Base-by-base conservation (phyloP, 2,888 invertebrate genomes). In the Drosophila helvetica region DNA sequence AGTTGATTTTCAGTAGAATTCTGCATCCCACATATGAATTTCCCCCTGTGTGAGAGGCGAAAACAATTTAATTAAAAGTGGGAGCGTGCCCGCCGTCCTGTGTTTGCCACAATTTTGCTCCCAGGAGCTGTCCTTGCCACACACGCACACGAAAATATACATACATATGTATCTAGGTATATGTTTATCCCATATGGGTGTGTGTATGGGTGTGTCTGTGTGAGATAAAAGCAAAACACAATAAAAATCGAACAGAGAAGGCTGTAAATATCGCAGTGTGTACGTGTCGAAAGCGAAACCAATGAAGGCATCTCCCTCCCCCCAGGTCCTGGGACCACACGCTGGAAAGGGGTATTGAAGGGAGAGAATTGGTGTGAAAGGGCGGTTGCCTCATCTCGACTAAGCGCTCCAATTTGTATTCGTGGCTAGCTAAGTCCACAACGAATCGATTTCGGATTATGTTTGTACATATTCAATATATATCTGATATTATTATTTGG, bases 221-320 rank as follows among this genome's bases (percentile, higher is more conserved):
- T 15, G 38, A 38, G 50, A 43, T 67, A 50, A 74, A 38, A 62
- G 62, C 57, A 58, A 43, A 68, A 55, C 54, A 68, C 68, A 62
- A 62, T 74, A 74, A 74, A 74, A 74, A 62, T 61, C 61, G 57
- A 67, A 56, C 19, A 61, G 45, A 58, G 58, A 61, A 57, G 55
- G 38, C 38, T 74, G 62, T 74, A 74, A 74, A 74, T 74, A 74
- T 74, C 30, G 30, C 51, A 33, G 47, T 30, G 57, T 51, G 74
- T 74, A 74, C 73, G 74, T 74, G 74, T 55, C 45, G 48, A 72
- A 51, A 25, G 38, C 10, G 10, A 33, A 25, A 25, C 7, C 25
- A 25, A 25, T 25, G 25, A 7, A 25, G 1, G 27, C 0, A 1
- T 7, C 25, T 7, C 25, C 25, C 25, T 25, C 4, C 22, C 22